Evolutionary conservation across 1,140 invertebrate genomes (phyloP).

Genomic region (Liolophura sinensis): DNA sequence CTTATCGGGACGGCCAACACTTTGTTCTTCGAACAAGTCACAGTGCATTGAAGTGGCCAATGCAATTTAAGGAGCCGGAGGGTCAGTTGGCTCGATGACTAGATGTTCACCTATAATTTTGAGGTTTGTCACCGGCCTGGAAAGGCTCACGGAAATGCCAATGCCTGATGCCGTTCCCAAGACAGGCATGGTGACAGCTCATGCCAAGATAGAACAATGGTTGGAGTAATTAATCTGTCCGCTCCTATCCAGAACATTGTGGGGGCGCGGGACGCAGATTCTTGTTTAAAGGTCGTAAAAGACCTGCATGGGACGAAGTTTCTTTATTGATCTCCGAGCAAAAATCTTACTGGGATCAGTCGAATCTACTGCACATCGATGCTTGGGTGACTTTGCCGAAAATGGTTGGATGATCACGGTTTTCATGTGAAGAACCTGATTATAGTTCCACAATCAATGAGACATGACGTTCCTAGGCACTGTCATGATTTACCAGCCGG

Average conservation of each 20-base stretch:
- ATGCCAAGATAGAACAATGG: no score
- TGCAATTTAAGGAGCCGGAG: constrained; percentile 3
- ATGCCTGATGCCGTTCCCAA: no score
- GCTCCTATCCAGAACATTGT: no score
- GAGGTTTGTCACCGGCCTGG: constrained; percentile 1
- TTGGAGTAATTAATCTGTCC: no score
- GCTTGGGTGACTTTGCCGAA: no score
- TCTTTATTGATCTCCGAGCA: not conserved
- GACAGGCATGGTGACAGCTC: not conserved
- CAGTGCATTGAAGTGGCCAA: constrained; percentile 5
- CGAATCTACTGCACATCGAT: not conserved
- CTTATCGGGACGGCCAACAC: no score
- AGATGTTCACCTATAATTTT: not conserved
- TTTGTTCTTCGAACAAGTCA: constrained; percentile 9
- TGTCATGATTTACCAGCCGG: constrained; percentile 9
- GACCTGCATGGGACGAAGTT: constrained; percentile 4
- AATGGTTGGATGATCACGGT: not conserved
- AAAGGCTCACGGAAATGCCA: not conserved
- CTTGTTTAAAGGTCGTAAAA: not conserved
- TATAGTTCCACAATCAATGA: not conserved
- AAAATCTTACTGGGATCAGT: constrained; percentile 10
- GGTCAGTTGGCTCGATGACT: no score
- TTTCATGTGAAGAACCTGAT: not conserved
- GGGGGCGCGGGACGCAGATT: not conserved
- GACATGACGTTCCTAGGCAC: constrained; percentile 4